These are phyloP conservation scores for Taurulus bubalis DNA, from an alignment of 2,113 vertebrate species.

Conservation along the genomic window DNA sequence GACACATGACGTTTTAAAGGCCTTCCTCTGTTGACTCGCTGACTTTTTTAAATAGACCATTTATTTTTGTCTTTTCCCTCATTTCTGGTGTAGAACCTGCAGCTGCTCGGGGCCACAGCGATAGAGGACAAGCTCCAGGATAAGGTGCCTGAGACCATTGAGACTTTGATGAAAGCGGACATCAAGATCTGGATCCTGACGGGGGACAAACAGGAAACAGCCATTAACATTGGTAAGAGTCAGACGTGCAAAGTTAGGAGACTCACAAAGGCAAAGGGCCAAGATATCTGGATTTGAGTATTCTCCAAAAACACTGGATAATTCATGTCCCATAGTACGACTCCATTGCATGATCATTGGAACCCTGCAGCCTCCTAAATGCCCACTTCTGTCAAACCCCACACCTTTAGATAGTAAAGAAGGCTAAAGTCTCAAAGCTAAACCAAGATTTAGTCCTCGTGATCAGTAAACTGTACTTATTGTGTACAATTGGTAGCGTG, in stretches of 20 bases:
- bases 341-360: not conserved
- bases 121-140: slow-evolving; percentile 98
- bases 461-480: not conserved
- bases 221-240: slow-evolving; percentile 95
- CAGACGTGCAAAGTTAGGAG: not conserved
- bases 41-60: not conserved
- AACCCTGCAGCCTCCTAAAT: not conserved
- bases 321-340: not conserved
- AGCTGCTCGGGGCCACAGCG: slow-evolving; percentile 96
- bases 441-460: not conserved
- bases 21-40: slow-evolving; percentile 42
- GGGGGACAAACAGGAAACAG: slow-evolving; percentile 98
- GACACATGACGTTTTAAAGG: slow-evolving; percentile 71
- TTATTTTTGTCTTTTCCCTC: slow-evolving; percentile 11
- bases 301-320: not conserved
- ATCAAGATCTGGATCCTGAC: slow-evolving; percentile 99
- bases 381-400: not conserved
- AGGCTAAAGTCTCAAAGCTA: not conserved
- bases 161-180: slow-evolving; percentile 97
- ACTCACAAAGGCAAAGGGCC: not conserved
- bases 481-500: not conserved
- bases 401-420: not conserved
- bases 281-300: not conserved
- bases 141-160: slow-evolving; percentile 97
- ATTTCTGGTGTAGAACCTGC: slow-evolving; percentile 88